Percentiles rank a stretch among this genome's conserved stretches.
Evolutionary conservation across 2,113 vertebrate genomes (phyloP).

Genomic region (Natator depressus): DNA sequence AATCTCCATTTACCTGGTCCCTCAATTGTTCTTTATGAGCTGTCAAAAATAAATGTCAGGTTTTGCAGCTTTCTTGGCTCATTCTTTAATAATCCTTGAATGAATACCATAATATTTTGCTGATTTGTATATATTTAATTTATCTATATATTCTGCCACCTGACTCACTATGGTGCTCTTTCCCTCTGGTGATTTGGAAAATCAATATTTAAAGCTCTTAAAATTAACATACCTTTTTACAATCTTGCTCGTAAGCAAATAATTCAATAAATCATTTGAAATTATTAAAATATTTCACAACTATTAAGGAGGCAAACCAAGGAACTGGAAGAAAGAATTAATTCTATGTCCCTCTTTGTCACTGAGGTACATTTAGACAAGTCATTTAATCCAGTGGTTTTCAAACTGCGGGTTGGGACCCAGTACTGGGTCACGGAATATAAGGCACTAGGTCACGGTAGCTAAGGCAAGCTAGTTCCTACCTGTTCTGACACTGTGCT

Average conservation of each 20-base stretch:
- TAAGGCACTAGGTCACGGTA: too few species aligned
- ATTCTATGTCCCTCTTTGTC: background rate
- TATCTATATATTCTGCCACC: background rate
- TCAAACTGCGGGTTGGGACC: too few species aligned
- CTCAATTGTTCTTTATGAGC: background rate
- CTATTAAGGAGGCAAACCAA: background rate
- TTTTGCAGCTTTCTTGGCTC: background rate
- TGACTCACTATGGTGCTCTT: background rate
- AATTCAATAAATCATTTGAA: background rate
- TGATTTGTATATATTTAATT: background rate
- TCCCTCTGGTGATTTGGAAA: background rate
- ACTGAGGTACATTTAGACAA: background rate
- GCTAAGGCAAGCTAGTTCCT: too few species aligned
- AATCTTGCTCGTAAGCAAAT: background rate
- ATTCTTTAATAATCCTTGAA: background rate
- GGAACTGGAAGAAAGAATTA: background rate
- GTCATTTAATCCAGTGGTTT: background rate
- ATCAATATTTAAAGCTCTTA: background rate
- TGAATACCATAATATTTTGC: background rate
- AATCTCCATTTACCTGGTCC: background rate
- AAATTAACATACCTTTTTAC: background rate
- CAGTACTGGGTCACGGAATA: too few species aligned
- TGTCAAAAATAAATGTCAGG: background rate
- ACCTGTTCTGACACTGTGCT: too few species aligned
- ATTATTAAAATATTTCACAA: background rate